phyloP scores from a whole-genome alignment of 2,888 invertebrate species.

The Agonum fuliginosum region DNA sequence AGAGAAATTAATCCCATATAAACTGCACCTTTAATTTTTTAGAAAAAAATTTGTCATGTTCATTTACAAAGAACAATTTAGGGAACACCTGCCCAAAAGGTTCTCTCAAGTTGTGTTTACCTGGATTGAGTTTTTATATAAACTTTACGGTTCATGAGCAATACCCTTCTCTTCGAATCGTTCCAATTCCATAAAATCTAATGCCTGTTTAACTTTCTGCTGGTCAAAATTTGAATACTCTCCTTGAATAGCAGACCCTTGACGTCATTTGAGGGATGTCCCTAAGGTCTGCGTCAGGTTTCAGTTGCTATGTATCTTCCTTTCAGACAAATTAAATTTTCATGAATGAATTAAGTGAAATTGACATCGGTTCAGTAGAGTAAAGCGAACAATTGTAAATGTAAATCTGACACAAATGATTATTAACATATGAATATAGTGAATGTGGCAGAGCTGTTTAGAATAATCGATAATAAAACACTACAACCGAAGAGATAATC shows the following conservation, averaged over 20 bases:
- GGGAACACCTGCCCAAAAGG: too few relatives aligned
- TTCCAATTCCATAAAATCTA: conserved; percentile 12
- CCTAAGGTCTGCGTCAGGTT: conserved; percentile 13
- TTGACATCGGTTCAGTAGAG: conserved; percentile 31
- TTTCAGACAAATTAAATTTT: conserved; percentile 35
- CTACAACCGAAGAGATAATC: background rate
- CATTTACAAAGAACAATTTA: too few relatives aligned
- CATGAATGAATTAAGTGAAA: conserved; percentile 39
- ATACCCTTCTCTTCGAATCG: too few relatives aligned
- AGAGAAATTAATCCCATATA: too few relatives aligned
- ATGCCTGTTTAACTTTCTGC: background rate
- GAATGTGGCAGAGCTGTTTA: background rate
- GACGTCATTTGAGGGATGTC: background rate
- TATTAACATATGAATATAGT: conserved; percentile 32
- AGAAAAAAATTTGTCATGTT: too few relatives aligned
- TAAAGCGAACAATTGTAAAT: conserved; percentile 27
- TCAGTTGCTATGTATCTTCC: conserved; percentile 13
- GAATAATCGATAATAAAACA: conserved; percentile 31
- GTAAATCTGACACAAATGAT: conserved; percentile 36
- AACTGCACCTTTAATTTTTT: too few relatives aligned
- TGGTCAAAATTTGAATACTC: conserved; percentile 33
- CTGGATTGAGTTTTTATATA: too few relatives aligned
- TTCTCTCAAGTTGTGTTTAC: too few relatives aligned
- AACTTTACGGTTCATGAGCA: too few relatives aligned
- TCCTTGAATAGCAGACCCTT: conserved; percentile 2